These are phyloP conservation scores for Gallinago undulata DNA, from an alignment of 2,113 vertebrate species.

Conservation along the genomic window DNA sequence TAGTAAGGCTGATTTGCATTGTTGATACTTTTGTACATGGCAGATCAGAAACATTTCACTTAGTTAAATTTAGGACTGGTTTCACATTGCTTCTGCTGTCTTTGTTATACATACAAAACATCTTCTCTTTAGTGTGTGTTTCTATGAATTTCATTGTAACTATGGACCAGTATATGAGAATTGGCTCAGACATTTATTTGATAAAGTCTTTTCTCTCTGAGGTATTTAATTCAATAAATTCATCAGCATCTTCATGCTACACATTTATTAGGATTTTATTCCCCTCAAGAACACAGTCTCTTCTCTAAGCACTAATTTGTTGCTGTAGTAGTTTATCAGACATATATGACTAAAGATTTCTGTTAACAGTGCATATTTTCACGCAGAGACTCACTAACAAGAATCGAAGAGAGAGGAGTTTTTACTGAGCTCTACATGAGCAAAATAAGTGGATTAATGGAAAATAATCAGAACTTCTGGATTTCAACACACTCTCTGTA, in stretches of 20 bases:
- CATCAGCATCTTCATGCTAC: background rate
- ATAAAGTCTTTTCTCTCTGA: background rate
- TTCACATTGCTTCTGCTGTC: background rate
- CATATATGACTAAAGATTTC: background rate
- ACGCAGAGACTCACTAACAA: background rate
- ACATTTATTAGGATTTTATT: background rate
- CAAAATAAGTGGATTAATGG: background rate
- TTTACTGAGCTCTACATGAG: background rate
- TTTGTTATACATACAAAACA: background rate
- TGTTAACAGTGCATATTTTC: background rate
- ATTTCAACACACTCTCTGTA: background rate
- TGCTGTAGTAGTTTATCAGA: background rate
- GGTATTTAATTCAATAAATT: conserved; percentile 11
- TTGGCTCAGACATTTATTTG: background rate
- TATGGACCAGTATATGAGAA: background rate
- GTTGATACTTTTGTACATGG: background rate
- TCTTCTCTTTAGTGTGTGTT: background rate
- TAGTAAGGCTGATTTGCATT: background rate
- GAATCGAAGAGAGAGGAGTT: rapidly evolving
- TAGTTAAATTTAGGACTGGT: background rate
- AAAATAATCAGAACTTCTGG: background rate
- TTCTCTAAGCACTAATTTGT: background rate
- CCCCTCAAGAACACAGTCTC: background rate
- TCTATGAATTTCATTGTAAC: background rate
- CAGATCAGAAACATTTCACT: background rate